Evolutionary conservation across 35 echinoderm and acorn worm genomes (phyloP), one percentile per base, ranked within the genome.

Genomic region (Heliocidaris erythrogramma): DNA sequence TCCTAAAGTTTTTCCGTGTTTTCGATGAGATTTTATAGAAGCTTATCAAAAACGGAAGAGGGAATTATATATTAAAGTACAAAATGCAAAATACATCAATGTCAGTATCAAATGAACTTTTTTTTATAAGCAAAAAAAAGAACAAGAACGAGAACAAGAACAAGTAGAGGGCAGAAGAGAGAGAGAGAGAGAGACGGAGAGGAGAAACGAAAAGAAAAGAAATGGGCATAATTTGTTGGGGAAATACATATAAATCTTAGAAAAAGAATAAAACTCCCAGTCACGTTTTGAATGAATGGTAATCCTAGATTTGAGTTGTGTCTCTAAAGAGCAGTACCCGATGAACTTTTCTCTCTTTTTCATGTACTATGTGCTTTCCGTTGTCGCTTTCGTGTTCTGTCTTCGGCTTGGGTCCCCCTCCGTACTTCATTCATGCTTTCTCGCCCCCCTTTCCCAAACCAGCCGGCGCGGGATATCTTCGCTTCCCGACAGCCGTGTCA

Each of bases 401-500:
- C 18, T n/a, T 78, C 65, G 27, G 65, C 65, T 78, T 7, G 18
- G 65, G 65, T 78, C 65, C 65, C 65, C 18, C 17, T 18, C 65
- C 18, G 65, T 78, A 78, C 65, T 78, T 78, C 65, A 78, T 78
- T 78, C 65, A 89, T 89, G 31, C 47, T 89, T 47, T 48, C 31
- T 21, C 47, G 17, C 10, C 30, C 32, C 87, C 87, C 87, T 48
- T 48, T 18, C 87, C 87, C 87, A 89, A 32, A 32, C 87, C 87
- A 32, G 87, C 87, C 87, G 47, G 31, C 47, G 5, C 87, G 47
- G 47, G 87, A 47, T 48, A 47, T 89, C 87, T 89, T 48, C 32
- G 31, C 47, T 89, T 89, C 31, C 87, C 87, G 47, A 47, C 87
- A 48, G 87, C 24, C 87, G 87, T 89, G 87, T 89, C 87, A 89